These are phyloP conservation scores for Umimayanthus chanpuru DNA, from an alignment of 92 coral and sea anemone genomes.

Conservation along the genomic window DNA sequence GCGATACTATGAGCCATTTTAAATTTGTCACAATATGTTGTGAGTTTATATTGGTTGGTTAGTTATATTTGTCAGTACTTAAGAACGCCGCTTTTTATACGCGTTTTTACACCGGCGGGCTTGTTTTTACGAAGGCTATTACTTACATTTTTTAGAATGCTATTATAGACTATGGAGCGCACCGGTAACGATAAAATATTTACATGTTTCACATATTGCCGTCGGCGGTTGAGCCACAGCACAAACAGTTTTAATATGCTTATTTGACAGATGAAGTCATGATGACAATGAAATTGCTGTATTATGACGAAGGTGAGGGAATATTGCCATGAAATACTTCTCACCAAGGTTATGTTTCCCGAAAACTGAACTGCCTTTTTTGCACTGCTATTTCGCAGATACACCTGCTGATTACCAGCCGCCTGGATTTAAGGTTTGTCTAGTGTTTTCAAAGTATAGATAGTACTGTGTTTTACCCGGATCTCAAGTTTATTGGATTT, in stretches of 20 bases:
- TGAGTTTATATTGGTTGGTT: background rate
- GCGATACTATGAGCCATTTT: background rate
- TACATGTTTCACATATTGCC: too few relatives aligned
- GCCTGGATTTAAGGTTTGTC: conserved; percentile 91
- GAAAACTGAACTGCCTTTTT: background rate
- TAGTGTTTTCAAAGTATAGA: background rate
- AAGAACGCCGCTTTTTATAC: too few relatives aligned
- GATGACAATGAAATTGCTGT: conserved; percentile 97
- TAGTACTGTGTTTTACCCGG: background rate
- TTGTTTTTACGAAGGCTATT: too few relatives aligned
- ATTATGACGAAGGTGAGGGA: conserved; percentile 86
- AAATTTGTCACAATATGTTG: background rate
- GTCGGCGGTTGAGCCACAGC: too few relatives aligned
- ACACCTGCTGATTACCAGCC: conserved; percentile 96
- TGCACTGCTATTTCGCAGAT: conserved; percentile 49
- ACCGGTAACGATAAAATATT: too few relatives aligned
- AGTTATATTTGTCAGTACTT: background rate
- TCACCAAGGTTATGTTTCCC: background rate
- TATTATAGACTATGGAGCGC: too few relatives aligned
- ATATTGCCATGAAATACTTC: background rate
- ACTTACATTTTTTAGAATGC: too few relatives aligned
- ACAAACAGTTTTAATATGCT: background rate
- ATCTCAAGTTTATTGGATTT: background rate
- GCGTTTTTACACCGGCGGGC: too few relatives aligned
- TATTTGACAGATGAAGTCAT: conserved; percentile 84